Evolutionary conservation across 2,888 invertebrate genomes (phyloP).

Genomic region (Epirrhoe tristata): DNA sequence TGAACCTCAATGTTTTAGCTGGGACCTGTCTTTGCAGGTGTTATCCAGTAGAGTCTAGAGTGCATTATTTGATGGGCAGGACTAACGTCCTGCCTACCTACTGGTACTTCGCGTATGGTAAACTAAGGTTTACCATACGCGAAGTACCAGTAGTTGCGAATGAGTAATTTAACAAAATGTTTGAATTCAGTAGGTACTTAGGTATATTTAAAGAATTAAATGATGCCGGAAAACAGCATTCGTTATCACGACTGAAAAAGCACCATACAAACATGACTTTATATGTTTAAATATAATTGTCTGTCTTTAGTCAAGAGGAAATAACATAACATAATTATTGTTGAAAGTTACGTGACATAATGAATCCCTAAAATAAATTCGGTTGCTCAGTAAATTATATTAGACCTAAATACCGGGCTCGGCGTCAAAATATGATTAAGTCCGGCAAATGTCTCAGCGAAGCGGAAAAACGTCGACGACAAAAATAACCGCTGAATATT

Average conservation of each 20-base stretch:
- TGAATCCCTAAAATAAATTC: conserved; percentile 60
- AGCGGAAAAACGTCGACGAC: conserved; percentile 80
- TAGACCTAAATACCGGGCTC: conserved; percentile 69
- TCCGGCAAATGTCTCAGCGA: conserved; percentile 75
- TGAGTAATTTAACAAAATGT: not conserved
- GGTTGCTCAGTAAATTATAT: conserved; percentile 58
- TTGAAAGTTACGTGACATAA: conserved; percentile 36
- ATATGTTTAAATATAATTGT: conserved; percentile 6
- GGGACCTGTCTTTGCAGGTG: not conserved
- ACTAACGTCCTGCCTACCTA: too few species aligned
- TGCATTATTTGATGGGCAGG: not conserved
- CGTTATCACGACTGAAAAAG: not conserved
- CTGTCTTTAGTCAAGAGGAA: conserved; percentile 11
- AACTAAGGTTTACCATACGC: too few species aligned
- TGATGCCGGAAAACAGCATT: not conserved
- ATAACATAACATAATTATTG: conserved; percentile 5
- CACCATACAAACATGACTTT: not conserved
- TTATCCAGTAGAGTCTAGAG: not conserved
- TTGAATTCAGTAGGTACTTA: not conserved
- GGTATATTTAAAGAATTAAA: not conserved
- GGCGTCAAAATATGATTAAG: conserved; percentile 79
- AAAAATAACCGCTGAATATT: conserved; percentile 80
- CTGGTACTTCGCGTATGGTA: too few species aligned
- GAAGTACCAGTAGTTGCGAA: not conserved
- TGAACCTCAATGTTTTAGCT: not conserved